phyloP scores from a whole-genome alignment of 2,888 invertebrate genomes.

The Fragum sueziense region DNA sequence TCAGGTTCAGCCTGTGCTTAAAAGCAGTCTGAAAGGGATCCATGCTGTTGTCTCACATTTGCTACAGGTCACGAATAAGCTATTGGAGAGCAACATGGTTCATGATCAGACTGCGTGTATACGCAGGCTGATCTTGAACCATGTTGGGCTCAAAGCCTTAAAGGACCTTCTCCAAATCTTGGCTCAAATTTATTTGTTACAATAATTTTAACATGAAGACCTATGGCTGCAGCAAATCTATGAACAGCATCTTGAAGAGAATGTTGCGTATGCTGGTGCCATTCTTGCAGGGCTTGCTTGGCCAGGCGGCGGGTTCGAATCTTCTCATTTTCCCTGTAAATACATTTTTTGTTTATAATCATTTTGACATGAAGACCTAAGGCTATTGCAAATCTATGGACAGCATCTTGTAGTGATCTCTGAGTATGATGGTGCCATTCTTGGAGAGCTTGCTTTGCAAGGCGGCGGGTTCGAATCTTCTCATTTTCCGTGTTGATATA shows the following conservation, averaged over 20 bases:
- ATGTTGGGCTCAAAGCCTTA: no score
- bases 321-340: slow-evolving; percentile 70
- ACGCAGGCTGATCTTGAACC: no score
- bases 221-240: slow-evolving; percentile 61
- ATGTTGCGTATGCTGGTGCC: slow-evolving; percentile 61
- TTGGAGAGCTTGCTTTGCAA: slow-evolving; percentile 63
- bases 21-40: no score
- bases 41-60: no score
- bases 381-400: slow-evolving; percentile 68
- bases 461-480: slow-evolving; percentile 59
- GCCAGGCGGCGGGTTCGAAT: slow-evolving; percentile 60
- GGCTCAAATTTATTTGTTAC: not conserved
- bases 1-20: no score
- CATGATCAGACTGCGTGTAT: no score
- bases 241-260: slow-evolving; percentile 68
- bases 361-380: slow-evolving; percentile 66
- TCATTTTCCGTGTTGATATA: slow-evolving; percentile 74
- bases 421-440: slow-evolving; percentile 67
- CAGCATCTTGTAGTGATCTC: slow-evolving; percentile 63
- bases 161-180: no score
- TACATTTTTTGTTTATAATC: no score
- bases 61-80: no score
- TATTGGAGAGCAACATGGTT: no score
- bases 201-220: not conserved
- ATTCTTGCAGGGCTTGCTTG: slow-evolving; percentile 63